A percentile compares a stretch with the other conserved stretches of the same genome.
phyloP scores from a whole-genome alignment of 2,113 vertebrate species.

The Pelobates fuscus region DNA sequence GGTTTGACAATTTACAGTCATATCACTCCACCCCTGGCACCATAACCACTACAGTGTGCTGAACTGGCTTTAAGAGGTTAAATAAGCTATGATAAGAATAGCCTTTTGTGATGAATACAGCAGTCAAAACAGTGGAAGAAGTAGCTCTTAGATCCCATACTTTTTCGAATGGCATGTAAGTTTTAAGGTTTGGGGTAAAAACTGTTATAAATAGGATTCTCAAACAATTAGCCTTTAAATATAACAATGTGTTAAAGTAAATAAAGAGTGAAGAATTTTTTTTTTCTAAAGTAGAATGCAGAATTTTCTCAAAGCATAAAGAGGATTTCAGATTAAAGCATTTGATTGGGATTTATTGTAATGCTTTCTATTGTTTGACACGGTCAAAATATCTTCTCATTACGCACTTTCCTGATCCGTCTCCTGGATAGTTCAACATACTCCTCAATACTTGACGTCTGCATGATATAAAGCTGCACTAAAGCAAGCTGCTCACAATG shows the following conservation, averaged over 20 bases:
- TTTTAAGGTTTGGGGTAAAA: not conserved
- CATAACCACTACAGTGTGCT: too few species aligned
- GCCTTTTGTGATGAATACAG: too few species aligned
- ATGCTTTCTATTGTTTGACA: constrained; percentile 29
- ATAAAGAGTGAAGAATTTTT: constrained; percentile 19
- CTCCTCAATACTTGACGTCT: constrained; percentile 14
- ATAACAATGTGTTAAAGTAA: not conserved
- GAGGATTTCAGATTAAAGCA: constrained; percentile 39
- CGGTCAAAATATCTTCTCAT: constrained; percentile 15
- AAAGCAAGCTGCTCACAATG: not conserved
- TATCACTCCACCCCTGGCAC: too few species aligned
- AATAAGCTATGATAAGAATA: too few species aligned
- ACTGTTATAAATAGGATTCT: too few species aligned
- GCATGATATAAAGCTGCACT: not conserved
- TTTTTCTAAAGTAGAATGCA: constrained; percentile 11
- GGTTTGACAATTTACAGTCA: too few species aligned
- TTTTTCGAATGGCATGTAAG: too few species aligned
- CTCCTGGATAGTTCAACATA: not conserved
- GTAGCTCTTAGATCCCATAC: too few species aligned
- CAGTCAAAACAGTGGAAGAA: too few species aligned
- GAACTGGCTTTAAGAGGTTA: too few species aligned
- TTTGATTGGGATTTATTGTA: constrained; percentile 26
- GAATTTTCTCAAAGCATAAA: constrained; percentile 27
- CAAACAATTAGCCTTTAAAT: too few species aligned
- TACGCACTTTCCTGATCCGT: constrained; percentile 33